phyloP scores from a whole-genome alignment of 37 sponge, comb jelly and placozoan genomes.

The Diacarnus erythraeanus region DNA sequence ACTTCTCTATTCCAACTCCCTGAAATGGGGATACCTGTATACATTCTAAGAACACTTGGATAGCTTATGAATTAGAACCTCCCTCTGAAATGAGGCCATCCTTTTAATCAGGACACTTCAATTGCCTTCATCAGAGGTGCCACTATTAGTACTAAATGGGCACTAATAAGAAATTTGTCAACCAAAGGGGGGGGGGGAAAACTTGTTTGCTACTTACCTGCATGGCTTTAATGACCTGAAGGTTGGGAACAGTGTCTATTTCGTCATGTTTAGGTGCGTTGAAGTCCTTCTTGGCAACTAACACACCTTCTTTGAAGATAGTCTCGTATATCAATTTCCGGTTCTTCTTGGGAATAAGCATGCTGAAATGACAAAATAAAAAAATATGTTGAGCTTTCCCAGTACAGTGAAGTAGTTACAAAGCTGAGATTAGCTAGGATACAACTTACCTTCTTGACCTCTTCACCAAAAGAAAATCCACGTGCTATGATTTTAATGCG shows the following conservation, averaged over 20 bases:
- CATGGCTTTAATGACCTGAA: conserved; percentile 95
- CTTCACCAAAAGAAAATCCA: neutral
- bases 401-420: too few relatives aligned
- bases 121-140: too few relatives aligned
- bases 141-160: neutral
- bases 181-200: too few relatives aligned
- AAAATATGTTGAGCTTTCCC: too few relatives aligned
- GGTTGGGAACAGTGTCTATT: conserved; percentile 83
- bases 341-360: conserved; percentile 99
- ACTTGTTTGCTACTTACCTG: conserved; percentile 61
- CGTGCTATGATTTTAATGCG: too few relatives aligned
- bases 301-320: conserved; percentile 96
- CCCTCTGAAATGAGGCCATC: too few relatives aligned
- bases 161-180: neutral
- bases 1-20: too few relatives aligned
- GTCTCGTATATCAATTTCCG: conserved; percentile 87
- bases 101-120: too few relatives aligned
- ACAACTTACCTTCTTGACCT: neutral
- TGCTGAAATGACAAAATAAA: too few relatives aligned
- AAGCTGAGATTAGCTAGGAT: neutral
- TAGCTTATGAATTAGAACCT: too few relatives aligned
- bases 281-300: conserved; percentile 98
- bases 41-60: neutral
- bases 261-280: conserved; percentile 83
- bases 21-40: too few relatives aligned